Evolutionary conservation across 2,888 invertebrate genomes (phyloP).

Genomic region (Drymonia ruficornis): DNA sequence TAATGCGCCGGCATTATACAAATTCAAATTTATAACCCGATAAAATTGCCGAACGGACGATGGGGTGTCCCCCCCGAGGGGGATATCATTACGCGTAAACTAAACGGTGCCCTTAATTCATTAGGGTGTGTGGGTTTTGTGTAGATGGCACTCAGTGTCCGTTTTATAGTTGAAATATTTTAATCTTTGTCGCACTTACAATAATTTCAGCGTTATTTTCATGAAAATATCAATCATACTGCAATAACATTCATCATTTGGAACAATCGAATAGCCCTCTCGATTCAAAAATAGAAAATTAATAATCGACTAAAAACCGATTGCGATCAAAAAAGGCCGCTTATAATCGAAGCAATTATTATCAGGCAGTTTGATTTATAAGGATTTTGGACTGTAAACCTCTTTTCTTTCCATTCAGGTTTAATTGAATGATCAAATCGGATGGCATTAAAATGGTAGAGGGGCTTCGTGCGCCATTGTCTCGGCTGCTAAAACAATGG

Average conservation of each 20-base stretch:
- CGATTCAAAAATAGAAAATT: conserved; percentile 45
- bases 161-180: neutral
- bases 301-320: conserved; percentile 48
- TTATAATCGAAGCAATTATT: conserved; percentile 65
- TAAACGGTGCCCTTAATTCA: conserved; percentile 78
- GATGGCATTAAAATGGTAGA: conserved; percentile 51
- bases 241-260: conserved; percentile 23
- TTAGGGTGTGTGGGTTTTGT: conserved; percentile 50
- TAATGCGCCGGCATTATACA: conserved; percentile 83
- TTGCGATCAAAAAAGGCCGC: conserved; percentile 51
- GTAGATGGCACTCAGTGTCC: neutral
- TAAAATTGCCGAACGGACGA: conserved; percentile 82
- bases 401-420: conserved; percentile 76
- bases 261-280: conserved; percentile 33
- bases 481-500: conserved; percentile 64
- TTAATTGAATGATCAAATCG: conserved; percentile 80
- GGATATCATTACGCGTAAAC: conserved; percentile 38
- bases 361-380: conserved; percentile 74
- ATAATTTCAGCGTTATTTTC: too few relatives aligned
- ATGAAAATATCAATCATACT: too few relatives aligned
- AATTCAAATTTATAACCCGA: conserved; percentile 86
- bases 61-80: conserved; percentile 54
- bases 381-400: conserved; percentile 70
- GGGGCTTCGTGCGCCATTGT: conserved; percentile 54
- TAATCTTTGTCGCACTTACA: neutral